Conservation (phyloP, 2,888 invertebrate genomes). For the Rhyacophila evoluta region DNA sequence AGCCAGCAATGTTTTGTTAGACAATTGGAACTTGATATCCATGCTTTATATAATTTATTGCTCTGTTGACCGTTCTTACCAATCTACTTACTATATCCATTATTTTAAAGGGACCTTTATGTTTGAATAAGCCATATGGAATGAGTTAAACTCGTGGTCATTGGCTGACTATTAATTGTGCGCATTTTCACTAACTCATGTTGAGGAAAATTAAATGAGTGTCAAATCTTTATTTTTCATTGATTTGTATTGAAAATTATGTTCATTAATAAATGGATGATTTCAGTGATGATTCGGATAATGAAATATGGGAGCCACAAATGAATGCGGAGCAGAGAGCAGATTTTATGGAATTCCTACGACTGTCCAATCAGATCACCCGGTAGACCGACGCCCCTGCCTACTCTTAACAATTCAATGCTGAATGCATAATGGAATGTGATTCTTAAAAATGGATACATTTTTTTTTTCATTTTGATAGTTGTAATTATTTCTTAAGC, state of each 20-base stretch:
- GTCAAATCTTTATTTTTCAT: too few relatives aligned
- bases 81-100: too few relatives aligned
- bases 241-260: neutral
- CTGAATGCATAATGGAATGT: neutral
- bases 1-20: too few relatives aligned
- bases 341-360: constrained; percentile 69
- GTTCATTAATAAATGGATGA: neutral
- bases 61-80: too few relatives aligned
- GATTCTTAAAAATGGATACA: constrained; percentile 3
- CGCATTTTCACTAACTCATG: too few relatives aligned
- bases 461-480: constrained; percentile 26
- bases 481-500: constrained; percentile 12
- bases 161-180: too few relatives aligned
- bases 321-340: constrained; percentile 70
- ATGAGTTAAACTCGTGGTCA: too few relatives aligned
- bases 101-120: too few relatives aligned
- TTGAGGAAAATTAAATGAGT: too few relatives aligned
- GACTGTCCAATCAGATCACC: constrained; percentile 68
- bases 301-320: constrained; percentile 68
- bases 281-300: constrained; percentile 66
- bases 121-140: too few relatives aligned
- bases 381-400: constrained; percentile 40
- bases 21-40: too few relatives aligned
- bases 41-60: too few relatives aligned
- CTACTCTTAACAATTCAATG: neutral